Percentiles rank a stretch among this genome's conserved stretches.
Conservation (phyloP, 2,113 vertebrate genomes). For the Rhinoderma darwinii region DNA sequence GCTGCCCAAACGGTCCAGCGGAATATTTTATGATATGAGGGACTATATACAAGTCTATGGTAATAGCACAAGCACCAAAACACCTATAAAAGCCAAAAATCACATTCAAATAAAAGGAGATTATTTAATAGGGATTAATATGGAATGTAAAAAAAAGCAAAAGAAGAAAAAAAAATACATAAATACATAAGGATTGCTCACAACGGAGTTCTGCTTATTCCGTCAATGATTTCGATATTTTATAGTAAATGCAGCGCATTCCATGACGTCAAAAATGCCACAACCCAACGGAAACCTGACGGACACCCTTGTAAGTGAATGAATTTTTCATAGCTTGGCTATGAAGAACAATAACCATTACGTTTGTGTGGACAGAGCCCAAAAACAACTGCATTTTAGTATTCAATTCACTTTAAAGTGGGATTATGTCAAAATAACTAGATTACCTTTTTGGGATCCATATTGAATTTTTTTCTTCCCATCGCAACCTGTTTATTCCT, state of each 20-base stretch:
- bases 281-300: neutral
- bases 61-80: neutral
- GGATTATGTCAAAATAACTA: neutral
- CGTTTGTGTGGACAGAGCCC: too few species aligned
- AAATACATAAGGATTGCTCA: too few species aligned
- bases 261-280: neutral
- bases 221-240: neutral
- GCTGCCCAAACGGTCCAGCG: neutral
- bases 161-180: too few species aligned
- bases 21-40: neutral
- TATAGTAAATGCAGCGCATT: too few species aligned
- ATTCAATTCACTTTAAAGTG: neutral
- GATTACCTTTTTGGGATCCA: constrained; percentile 97
- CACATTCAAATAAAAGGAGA: neutral
- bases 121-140: too few species aligned
- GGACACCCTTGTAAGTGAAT: too few species aligned
- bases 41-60: neutral
- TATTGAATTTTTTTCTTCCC: constrained; percentile 99
- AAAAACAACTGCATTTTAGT: neutral
- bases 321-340: too few species aligned
- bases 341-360: too few species aligned
- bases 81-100: neutral
- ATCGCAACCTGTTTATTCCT: constrained; percentile 98
- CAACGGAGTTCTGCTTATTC: neutral
- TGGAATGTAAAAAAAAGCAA: too few species aligned